A percentile compares a stretch with the other conserved stretches of the same genome.
phyloP scores from a whole-genome alignment of 2,888 invertebrate species.

The Crepidodera aurea region DNA sequence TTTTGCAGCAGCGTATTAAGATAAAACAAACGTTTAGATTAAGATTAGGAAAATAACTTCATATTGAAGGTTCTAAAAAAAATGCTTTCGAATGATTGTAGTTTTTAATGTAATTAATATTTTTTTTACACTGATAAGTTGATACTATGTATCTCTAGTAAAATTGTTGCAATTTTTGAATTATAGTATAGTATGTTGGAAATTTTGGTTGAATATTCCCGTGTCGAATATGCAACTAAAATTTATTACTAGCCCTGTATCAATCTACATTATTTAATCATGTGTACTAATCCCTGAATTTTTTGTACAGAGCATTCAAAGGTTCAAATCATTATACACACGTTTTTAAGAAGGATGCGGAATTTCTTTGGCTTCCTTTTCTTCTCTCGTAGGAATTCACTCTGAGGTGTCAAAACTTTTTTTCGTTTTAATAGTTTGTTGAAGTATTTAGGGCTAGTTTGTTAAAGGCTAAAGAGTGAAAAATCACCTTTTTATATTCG shows the following conservation, averaged over 20 bases:
- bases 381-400: too few relatives aligned
- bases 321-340: too few relatives aligned
- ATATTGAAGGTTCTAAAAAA: conserved; percentile 54
- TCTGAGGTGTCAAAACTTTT: too few relatives aligned
- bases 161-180: conserved; percentile 62
- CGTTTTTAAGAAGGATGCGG: too few relatives aligned
- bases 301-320: conserved; percentile 12
- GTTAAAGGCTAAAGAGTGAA: too few relatives aligned
- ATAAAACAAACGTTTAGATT: conserved; percentile 30
- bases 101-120: conserved; percentile 42
- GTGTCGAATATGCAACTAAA: conserved; percentile 32
- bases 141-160: conserved; percentile 65
- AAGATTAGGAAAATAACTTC: conserved; percentile 49
- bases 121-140: conserved; percentile 52
- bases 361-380: too few relatives aligned
- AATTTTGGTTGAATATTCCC: conserved; percentile 33
- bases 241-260: conserved; percentile 44
- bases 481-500: too few relatives aligned
- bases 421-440: too few relatives aligned
- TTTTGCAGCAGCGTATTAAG: neutral
- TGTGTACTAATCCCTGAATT: conserved; percentile 20
- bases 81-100: conserved; percentile 44
- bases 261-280: conserved; percentile 32
- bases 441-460: too few relatives aligned
- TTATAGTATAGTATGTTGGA: conserved; percentile 52